These are phyloP conservation scores for Chelmon rostratus DNA, from an alignment of 2,797 vertebrate genomes.

Conservation along the genomic window DNA sequence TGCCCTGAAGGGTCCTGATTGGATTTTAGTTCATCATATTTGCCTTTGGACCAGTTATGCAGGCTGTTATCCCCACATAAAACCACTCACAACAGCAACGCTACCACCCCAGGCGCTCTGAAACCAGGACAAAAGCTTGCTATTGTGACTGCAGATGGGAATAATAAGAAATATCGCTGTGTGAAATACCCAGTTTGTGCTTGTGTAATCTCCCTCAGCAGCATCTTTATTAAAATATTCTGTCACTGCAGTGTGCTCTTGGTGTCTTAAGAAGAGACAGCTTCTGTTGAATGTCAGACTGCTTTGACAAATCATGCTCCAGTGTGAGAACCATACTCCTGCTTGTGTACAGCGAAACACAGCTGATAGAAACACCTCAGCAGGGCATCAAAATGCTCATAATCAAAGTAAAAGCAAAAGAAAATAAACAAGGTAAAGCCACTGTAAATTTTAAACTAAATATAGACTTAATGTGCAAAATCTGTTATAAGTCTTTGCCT, in stretches of 20 bases:
- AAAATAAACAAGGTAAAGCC: constrained; percentile 30
- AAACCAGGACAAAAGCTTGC: constrained; percentile 56
- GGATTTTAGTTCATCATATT: constrained; percentile 44
- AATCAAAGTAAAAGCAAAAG: constrained; percentile 6
- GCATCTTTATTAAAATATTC: constrained; percentile 74
- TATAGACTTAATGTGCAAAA: constrained; percentile 4
- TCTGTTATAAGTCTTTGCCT: background rate
- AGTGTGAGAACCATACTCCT: constrained; percentile 43
- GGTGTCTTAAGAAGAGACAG: constrained; percentile 57
- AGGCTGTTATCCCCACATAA: constrained; percentile 34
- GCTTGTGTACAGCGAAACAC: constrained; percentile 45
- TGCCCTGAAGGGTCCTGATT: constrained; percentile 39
- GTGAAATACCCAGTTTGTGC: constrained; percentile 64
- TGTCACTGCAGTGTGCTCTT: constrained; percentile 52
- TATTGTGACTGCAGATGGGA: constrained; percentile 58
- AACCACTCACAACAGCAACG: constrained; percentile 44
- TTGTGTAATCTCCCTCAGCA: constrained; percentile 63
- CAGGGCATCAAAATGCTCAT: constrained; percentile 11
- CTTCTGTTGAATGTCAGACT: constrained; percentile 69
- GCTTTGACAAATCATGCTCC: constrained; percentile 62
- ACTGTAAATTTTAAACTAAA: background rate
- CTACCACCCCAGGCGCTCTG: constrained; percentile 42
- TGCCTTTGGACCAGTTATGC: constrained; percentile 31
- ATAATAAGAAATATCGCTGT: constrained; percentile 63
- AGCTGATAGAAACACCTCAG: constrained; percentile 47